phyloP scores from a whole-genome alignment of 2,113 vertebrate genomes.

The Leptobrachium leishanense region DNA sequence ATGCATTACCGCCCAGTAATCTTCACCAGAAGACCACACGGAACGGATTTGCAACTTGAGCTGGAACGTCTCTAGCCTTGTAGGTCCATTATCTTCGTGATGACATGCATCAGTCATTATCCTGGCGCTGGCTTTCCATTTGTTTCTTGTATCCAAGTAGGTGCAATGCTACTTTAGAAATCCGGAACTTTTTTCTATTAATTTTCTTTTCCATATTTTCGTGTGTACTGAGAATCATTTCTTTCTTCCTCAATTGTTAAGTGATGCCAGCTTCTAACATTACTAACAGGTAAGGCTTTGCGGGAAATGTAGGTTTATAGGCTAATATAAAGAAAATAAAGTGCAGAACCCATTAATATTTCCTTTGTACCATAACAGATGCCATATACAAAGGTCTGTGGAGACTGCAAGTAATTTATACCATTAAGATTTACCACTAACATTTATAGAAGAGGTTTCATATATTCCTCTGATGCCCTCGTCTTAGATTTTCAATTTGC shows the following conservation, averaged over 20 bases:
- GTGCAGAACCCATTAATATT: slow-evolving; percentile 42
- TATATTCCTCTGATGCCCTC: slow-evolving; percentile 45
- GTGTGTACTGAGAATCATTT: slow-evolving; percentile 12
- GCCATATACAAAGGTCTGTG: slow-evolving; percentile 8
- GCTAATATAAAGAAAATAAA: slow-evolving; percentile 27
- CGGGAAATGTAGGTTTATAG: slow-evolving; percentile 25
- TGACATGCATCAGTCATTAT: neutral
- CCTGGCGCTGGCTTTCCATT: neutral
- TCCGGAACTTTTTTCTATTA: slow-evolving; percentile 7
- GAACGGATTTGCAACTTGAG: neutral
- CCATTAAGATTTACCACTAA: slow-evolving; percentile 36
- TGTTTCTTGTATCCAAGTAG: slow-evolving; percentile 21
- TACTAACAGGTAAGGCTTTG: slow-evolving; percentile 40
- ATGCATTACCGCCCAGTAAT: neutral
- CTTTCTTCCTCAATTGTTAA: slow-evolving; percentile 29
- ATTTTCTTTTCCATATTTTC: neutral
- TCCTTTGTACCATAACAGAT: slow-evolving; percentile 30
- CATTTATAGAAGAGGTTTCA: slow-evolving; percentile 5
- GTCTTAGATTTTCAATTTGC: slow-evolving; percentile 50
- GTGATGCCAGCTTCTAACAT: slow-evolving; percentile 34
- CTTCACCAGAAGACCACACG: slow-evolving; percentile 1
- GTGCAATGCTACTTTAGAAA: slow-evolving; percentile 13
- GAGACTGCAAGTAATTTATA: slow-evolving; percentile 41
- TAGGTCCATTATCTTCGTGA: slow-evolving; percentile 26
- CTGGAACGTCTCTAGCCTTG: neutral